phyloP scores from a whole-genome alignment of 2,113 vertebrate species.

The Barbus barbus region DNA sequence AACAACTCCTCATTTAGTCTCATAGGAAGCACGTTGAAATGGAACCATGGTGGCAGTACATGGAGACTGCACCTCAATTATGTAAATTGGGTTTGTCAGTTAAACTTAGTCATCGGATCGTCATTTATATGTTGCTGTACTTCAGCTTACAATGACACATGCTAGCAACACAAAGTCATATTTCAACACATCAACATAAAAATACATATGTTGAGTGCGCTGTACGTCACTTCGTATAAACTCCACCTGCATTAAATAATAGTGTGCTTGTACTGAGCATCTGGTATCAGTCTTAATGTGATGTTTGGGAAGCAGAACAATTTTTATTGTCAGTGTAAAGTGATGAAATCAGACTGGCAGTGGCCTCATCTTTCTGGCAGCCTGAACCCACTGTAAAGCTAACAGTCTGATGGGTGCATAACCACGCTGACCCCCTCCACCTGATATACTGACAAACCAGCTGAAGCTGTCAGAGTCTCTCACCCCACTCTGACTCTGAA shows the following conservation, averaged over 20 bases:
- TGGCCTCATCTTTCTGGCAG: slow-evolving; percentile 12
- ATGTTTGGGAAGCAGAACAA: background rate
- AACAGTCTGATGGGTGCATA: background rate
- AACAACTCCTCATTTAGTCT: background rate
- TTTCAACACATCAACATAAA: background rate
- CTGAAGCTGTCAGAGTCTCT: slow-evolving; percentile 40
- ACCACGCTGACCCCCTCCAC: slow-evolving; percentile 4
- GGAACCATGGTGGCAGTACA: background rate
- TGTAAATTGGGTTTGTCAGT: slow-evolving; percentile 3
- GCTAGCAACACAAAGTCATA: background rate
- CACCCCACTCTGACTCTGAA: slow-evolving; percentile 21
- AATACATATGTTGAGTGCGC: background rate
- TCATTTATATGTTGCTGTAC: background rate
- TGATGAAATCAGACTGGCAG: slow-evolving; percentile 12
- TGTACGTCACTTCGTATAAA: background rate
- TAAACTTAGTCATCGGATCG: background rate
- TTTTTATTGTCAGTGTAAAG: background rate
- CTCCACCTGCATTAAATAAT: background rate
- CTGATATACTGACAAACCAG: slow-evolving; percentile 37
- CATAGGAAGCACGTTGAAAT: background rate
- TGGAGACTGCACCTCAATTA: background rate
- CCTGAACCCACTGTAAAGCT: background rate
- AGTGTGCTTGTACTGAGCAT: background rate
- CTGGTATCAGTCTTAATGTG: slow-evolving; percentile 9
- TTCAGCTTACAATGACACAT: background rate